Evolutionary conservation across 2,113 vertebrate species (phyloP).

Genomic region (Melanerpes formicivorus): DNA sequence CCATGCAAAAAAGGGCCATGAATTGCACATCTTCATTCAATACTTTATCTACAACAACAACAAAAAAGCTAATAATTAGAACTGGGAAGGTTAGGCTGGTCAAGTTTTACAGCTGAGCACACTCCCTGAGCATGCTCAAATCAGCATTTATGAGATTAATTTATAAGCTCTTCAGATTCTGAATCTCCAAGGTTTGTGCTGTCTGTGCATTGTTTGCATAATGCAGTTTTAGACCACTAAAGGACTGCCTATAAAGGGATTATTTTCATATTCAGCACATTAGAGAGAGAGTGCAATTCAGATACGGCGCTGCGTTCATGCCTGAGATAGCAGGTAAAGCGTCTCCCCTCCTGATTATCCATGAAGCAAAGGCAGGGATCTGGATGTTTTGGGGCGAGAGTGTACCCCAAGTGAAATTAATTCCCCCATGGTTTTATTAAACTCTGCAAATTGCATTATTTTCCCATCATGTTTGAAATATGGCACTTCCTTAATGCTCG

Average conservation of each 20-base stretch:
- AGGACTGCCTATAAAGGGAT: conserved; percentile 74
- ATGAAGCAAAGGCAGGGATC: conserved; percentile 65
- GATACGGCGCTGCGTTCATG: conserved; percentile 65
- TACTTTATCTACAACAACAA: conserved; percentile 21
- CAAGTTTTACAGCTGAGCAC: conserved; percentile 68
- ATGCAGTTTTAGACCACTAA: conserved; percentile 71
- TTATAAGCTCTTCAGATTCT: conserved; percentile 74
- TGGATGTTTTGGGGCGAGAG: conserved; percentile 69
- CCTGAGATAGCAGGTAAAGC: conserved; percentile 75
- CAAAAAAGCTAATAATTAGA: conserved; percentile 65
- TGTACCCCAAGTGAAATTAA: conserved; percentile 77
- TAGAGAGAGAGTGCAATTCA: conserved; percentile 73
- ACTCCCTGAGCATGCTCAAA: conserved; percentile 65
- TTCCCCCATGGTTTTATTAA: conserved; percentile 82
- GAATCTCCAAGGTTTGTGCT: conserved; percentile 74
- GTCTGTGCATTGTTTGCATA: conserved; percentile 77
- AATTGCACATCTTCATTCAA: conserved; percentile 42
- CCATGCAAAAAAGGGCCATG: not conserved
- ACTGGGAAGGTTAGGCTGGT: conserved; percentile 61
- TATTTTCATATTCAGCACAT: conserved; percentile 77
- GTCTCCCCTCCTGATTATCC: conserved; percentile 69
- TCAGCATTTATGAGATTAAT: conserved; percentile 74
- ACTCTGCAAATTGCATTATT: conserved; percentile 82
- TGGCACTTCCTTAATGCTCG: conserved; percentile 76
- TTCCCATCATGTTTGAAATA: conserved; percentile 81